Conservation (phyloP, 2,888 invertebrate species). For the Melinaea menophilus region DNA sequence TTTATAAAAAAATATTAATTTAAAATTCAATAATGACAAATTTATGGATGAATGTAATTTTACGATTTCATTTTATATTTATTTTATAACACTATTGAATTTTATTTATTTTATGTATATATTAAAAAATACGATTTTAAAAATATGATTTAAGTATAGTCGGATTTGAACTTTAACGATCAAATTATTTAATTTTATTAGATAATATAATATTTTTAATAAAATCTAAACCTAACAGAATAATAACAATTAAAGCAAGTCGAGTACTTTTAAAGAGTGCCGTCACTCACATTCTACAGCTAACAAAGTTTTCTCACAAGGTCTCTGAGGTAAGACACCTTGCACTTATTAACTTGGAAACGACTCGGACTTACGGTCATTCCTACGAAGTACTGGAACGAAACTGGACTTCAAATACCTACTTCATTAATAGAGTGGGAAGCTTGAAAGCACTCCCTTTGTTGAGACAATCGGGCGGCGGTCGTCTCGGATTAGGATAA, state of each 20-base stretch:
- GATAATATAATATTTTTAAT: too few relatives aligned
- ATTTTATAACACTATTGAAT: too few relatives aligned
- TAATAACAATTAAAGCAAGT: background rate
- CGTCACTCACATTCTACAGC: slow-evolving; percentile 40
- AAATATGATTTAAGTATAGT: too few relatives aligned
- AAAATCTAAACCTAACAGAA: too few relatives aligned
- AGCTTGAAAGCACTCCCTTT: slow-evolving; percentile 30
- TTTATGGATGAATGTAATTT: too few relatives aligned
- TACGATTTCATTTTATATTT: too few relatives aligned
- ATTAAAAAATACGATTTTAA: too few relatives aligned
- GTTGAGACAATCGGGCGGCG: slow-evolving; percentile 17
- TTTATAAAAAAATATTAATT: too few relatives aligned
- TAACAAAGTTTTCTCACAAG: slow-evolving; percentile 41
- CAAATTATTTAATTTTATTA: too few relatives aligned
- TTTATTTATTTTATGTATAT: too few relatives aligned
- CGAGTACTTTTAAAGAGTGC: slow-evolving; percentile 32
- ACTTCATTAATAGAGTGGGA: slow-evolving; percentile 34
- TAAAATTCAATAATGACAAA: too few relatives aligned
- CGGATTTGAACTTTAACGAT: too few relatives aligned
- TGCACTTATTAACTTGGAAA: slow-evolving; percentile 45
- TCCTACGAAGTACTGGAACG: slow-evolving; percentile 35
- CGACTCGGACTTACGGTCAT: slow-evolving; percentile 46
- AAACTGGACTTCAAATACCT: slow-evolving; percentile 37
- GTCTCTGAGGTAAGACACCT: slow-evolving; percentile 37
- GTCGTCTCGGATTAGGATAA: slow-evolving; percentile 21